These are phyloP conservation scores for Gopherus flavomarginatus DNA, from an alignment of 2,113 vertebrate genomes.

Conservation along the genomic window DNA sequence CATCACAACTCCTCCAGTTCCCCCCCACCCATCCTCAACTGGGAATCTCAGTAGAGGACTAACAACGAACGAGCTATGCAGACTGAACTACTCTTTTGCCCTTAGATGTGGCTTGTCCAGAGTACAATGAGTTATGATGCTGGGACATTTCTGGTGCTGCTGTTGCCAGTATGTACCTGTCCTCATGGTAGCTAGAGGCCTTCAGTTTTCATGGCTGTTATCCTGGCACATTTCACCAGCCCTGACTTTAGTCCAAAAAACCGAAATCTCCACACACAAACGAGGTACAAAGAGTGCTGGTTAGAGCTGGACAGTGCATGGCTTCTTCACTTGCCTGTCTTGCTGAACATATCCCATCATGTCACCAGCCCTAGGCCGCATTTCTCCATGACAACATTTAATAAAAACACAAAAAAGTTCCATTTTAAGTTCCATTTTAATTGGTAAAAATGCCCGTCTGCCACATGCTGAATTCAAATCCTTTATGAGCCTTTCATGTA, in stretches of 20 bases:
- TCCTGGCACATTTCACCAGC: neutral
- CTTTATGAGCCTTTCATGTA: slow-evolving; percentile 72
- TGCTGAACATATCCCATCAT: neutral
- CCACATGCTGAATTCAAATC: slow-evolving; percentile 48
- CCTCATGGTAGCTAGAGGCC: neutral
- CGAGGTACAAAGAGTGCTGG: too few relatives aligned
- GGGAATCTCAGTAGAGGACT: neutral
- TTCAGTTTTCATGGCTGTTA: neutral
- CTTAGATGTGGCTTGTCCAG: neutral
- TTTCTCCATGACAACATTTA: slow-evolving; percentile 19
- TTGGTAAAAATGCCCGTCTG: slow-evolving; percentile 69
- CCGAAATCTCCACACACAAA: neutral
- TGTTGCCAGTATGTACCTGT: too few relatives aligned
- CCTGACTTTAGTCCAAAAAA: neutral
- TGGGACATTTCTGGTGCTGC: neutral
- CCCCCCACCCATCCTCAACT: neutral
- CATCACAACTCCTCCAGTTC: neutral
- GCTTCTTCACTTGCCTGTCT: neutral
- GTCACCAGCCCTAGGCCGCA: neutral
- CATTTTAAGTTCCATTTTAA: slow-evolving; percentile 60
- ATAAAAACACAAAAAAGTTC: slow-evolving; percentile 30
- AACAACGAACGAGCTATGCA: neutral
- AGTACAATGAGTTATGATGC: neutral
- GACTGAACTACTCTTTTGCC: neutral
- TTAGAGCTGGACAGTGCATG: neutral